These are phyloP conservation scores for Tryphoninae sp. DNA, from an alignment of 2,888 invertebrate species.

Conservation along the genomic window DNA sequence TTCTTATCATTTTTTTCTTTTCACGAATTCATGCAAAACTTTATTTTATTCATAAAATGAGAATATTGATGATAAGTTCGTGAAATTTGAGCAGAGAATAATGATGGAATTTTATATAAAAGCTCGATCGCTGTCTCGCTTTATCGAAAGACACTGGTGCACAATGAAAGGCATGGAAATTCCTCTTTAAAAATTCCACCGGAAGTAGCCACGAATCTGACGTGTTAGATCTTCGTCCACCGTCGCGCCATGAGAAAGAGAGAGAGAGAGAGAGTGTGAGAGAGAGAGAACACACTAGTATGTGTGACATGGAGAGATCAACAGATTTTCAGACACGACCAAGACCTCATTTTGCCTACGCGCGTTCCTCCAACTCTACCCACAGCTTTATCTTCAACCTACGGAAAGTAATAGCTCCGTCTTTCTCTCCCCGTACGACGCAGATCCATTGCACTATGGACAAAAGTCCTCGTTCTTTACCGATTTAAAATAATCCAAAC, in stretches of 20 bases:
- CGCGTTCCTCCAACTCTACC: slow-evolving; percentile 67
- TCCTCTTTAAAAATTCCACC: slow-evolving; percentile 55
- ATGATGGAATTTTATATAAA: no score
- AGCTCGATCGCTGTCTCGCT: not conserved
- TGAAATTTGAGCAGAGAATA: no score
- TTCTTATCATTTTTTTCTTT: no score
- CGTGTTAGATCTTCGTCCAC: slow-evolving; percentile 54
- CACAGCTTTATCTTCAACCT: slow-evolving; percentile 68
- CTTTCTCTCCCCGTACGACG: slow-evolving; percentile 30
- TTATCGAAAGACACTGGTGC: not conserved
- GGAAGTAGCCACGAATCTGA: slow-evolving; percentile 59
- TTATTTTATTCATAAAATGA: no score
- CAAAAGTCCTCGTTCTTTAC: slow-evolving; percentile 15
- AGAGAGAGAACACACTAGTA: not conserved
- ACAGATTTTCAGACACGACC: slow-evolving; percentile 69
- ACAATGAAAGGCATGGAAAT: slow-evolving; percentile 9
- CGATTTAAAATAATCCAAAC: slow-evolving; percentile 50
- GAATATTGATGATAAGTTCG: no score
- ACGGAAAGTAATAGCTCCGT: slow-evolving; percentile 57
- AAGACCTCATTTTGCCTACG: slow-evolving; percentile 73
- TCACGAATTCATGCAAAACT: no score
- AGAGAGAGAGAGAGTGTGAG: not conserved
- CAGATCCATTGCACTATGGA: slow-evolving; percentile 34
- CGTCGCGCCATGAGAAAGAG: slow-evolving; percentile 21
- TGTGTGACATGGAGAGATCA: slow-evolving; percentile 60